Conservation (phyloP, 1,140 invertebrate species). For the Eurosta solidaginis region DNA sequence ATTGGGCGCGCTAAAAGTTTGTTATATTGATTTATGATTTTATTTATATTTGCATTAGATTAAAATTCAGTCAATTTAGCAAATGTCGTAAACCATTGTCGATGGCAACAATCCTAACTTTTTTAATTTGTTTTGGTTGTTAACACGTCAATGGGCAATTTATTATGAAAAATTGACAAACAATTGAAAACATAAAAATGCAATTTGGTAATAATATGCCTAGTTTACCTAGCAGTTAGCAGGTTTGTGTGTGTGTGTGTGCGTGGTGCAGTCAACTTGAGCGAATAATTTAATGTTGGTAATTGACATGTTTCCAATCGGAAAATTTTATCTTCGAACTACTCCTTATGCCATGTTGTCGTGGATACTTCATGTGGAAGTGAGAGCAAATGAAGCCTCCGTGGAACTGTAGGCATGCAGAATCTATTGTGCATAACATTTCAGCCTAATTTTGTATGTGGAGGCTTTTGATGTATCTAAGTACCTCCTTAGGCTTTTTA, state of each 20-base stretch:
- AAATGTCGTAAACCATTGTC: conserved; percentile 2
- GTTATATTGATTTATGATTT: background rate
- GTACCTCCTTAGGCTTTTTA: no score
- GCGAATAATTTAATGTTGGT: background rate
- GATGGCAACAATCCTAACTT: conserved; percentile 25
- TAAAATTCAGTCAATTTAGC: background rate
- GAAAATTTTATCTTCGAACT: no score
- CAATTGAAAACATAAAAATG: conserved; percentile 31
- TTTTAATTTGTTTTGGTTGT: conserved; percentile 32
- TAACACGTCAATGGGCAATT: conserved; percentile 38
- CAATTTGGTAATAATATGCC: conserved; percentile 22
- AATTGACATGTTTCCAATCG: background rate
- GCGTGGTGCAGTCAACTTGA: background rate
- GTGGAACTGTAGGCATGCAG: no score
- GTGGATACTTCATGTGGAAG: no score
- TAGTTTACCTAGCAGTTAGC: background rate
- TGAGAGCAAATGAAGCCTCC: no score
- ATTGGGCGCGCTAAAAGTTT: background rate
- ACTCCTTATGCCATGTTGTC: no score
- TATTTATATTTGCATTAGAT: conserved; percentile 27
- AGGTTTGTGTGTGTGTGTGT: background rate
- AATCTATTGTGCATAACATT: no score
- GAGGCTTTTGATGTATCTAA: no score
- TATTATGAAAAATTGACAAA: conserved; percentile 31
- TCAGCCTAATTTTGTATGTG: no score